Evolutionary conservation across 2,113 vertebrate species (phyloP).

Genomic region (Corythornis vintsioides): DNA sequence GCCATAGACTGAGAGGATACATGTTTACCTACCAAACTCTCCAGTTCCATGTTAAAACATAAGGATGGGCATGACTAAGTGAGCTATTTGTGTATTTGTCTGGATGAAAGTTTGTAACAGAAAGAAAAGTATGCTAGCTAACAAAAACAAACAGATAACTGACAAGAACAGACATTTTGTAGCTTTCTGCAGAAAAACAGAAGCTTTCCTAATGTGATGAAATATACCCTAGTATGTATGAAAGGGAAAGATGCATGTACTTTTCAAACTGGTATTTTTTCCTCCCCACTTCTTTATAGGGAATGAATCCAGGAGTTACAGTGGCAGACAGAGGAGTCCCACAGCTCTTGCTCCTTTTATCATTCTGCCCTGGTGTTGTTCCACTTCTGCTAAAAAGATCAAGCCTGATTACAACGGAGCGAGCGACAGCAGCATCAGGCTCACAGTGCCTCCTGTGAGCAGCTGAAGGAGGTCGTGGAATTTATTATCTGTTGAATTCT

Average conservation of each 20-base stretch:
- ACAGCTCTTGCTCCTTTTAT: not conserved
- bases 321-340: not conserved
- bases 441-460: not conserved
- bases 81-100: not conserved
- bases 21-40: not conserved
- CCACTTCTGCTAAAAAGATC: not conserved
- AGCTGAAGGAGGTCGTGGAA: not conserved
- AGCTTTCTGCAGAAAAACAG: not conserved
- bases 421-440: not conserved
- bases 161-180: not conserved
- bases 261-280: rapidly evolving
- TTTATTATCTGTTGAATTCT: not conserved
- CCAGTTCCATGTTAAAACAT: not conserved
- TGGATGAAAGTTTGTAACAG: not conserved
- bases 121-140: not conserved
- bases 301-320: not conserved
- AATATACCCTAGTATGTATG: not conserved
- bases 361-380: not conserved
- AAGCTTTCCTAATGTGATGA: not conserved
- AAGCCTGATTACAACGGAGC: not conserved
- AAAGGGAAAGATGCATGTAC: not conserved
- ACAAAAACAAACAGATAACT: not conserved
- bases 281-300: not conserved
- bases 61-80: not conserved
- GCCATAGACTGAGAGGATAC: not conserved